These are phyloP conservation scores for Graptemys geographica DNA, from an alignment of 2,797 vertebrate species.

Conservation along the genomic window DNA sequence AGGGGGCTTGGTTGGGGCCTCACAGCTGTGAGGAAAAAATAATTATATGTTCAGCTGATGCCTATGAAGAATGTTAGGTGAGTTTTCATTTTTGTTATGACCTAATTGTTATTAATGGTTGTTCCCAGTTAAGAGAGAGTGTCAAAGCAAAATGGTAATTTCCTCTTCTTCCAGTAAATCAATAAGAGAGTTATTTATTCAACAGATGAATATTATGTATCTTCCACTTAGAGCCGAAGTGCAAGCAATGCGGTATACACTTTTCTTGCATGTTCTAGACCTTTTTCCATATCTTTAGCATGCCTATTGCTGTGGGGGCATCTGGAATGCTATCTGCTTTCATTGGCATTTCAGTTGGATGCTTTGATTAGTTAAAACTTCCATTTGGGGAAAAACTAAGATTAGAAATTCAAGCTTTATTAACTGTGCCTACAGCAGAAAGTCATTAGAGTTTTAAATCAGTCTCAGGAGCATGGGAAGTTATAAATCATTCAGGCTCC, in stretches of 20 bases:
- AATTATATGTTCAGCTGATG: background rate
- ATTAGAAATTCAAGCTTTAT: conserved; percentile 63
- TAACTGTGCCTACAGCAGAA: conserved; percentile 57
- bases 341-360: conserved; percentile 29
- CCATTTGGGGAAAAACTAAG: conserved; percentile 28
- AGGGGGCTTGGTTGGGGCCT: fast-evolving
- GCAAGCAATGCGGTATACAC: background rate
- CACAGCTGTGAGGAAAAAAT: fast-evolving
- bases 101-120: background rate
- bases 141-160: background rate
- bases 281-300: background rate
- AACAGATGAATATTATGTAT: background rate
- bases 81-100: background rate
- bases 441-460: conserved; percentile 6
- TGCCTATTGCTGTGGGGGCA: background rate
- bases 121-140: background rate
- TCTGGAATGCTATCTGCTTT: background rate
- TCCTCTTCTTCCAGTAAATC: background rate
- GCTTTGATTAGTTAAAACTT: conserved; percentile 55
- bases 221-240: background rate
- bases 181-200: background rate
- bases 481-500: conserved; percentile 46
- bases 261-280: background rate
- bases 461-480: conserved; percentile 39
- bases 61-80: background rate